Evolutionary conservation across 2,113 vertebrate species (phyloP).

Genomic region (Paramormyrops kingsleyae): DNA sequence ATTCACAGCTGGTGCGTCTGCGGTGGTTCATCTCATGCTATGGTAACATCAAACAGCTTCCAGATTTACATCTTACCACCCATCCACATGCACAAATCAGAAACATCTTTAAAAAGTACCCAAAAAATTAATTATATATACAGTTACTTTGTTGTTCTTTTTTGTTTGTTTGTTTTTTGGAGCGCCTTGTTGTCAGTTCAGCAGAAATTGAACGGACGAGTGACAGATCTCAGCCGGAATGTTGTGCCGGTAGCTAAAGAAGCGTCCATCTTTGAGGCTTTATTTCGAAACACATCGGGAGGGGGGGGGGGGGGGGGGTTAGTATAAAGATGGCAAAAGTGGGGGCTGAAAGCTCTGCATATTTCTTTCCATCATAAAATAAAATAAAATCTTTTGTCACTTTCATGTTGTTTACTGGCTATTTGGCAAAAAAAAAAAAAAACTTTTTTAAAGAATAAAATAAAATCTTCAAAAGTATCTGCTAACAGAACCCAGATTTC

Average conservation of each 20-base stretch:
- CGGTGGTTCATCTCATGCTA: not conserved
- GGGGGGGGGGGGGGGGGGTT: not conserved
- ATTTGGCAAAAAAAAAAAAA: constrained; percentile 59
- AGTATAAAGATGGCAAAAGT: not conserved
- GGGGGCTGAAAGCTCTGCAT: not conserved
- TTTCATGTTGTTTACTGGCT: constrained; percentile 80
- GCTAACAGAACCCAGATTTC: constrained; percentile 86
- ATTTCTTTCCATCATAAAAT: constrained; percentile 14
- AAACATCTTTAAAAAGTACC: not conserved
- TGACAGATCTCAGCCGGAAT: not conserved
- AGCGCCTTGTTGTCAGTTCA: not conserved
- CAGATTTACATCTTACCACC: not conserved
- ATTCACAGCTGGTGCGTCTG: not conserved
- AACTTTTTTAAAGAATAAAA: constrained; percentile 62
- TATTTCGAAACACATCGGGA: not conserved
- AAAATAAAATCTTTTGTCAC: constrained; percentile 45
- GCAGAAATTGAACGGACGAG: not conserved
- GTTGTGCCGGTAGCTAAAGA: not conserved
- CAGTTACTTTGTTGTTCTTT: not conserved
- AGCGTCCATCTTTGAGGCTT: not conserved
- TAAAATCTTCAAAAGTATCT: constrained; percentile 66
- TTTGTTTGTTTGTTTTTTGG: not conserved
- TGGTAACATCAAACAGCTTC: not conserved
- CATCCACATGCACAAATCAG: not conserved
- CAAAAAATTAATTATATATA: not conserved